Evolutionary conservation across 2,113 vertebrate genomes (phyloP), one percentile per base, ranked within the genome.

Genomic region (Condylura cristata): DNA sequence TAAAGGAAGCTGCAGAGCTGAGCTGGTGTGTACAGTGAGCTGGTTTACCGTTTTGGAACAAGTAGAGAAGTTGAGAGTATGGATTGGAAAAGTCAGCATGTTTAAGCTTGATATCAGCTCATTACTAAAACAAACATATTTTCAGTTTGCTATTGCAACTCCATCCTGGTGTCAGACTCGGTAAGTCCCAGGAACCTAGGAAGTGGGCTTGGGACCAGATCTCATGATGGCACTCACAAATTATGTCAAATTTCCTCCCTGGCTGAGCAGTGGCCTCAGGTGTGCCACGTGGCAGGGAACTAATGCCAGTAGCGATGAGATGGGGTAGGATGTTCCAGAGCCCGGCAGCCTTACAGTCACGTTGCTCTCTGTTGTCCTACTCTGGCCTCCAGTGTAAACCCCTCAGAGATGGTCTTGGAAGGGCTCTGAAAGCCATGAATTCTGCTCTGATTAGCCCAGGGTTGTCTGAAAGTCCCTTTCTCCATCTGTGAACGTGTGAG

Each of bases 1-100:
- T 95, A 97, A 81, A 95, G 84, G 17, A 37, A 89, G 65, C 80
- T 86, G 39, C 70, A 51, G 89, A 93, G 71, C 32, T 17, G 39
- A 90, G 74, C 32, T 94, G 48, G 83, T 89, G 81, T 86, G 28
- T 56, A 32, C 34, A 72, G 14, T 87, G 56, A 83, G 78, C 91
- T 75, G 80, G 66, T 17, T 90, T 94, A 82, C 39, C 44, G 9
- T 82, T 95, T 4, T 39, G 70, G 75, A 92, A 34, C 28, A 9
- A 44, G 26, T 4, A 46, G 2, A 70, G 28, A 87, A 53, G 72
- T 65, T 30, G n/a, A 75, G 66, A 61, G 46, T 44, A 13, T 83
- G 39, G 41, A 79, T 82, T 81, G 63, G 66, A 86, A 93, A 93
- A 90, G 51, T 85, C 56, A 84, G 32, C 16, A n/a, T 75, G 61